Conservation (phyloP, 2,113 vertebrate genomes). For the Coptodon rendalli region DNA sequence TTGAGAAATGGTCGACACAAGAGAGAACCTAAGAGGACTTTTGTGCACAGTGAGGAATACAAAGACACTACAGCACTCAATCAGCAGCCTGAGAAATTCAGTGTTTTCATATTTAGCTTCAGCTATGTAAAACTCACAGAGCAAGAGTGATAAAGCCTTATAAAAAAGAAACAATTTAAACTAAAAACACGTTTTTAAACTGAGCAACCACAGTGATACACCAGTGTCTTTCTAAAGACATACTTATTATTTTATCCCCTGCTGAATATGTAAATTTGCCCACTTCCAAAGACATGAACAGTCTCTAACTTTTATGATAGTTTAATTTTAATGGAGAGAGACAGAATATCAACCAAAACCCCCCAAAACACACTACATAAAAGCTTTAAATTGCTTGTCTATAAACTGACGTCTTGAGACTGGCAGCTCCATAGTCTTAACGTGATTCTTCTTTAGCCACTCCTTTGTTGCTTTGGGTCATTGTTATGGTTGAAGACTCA, state of each 20-base stretch:
- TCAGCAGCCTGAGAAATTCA: not conserved
- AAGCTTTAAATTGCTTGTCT: not conserved
- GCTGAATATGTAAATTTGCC: not conserved
- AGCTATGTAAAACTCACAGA: not conserved
- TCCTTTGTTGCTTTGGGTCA: not conserved
- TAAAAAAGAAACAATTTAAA: not conserved
- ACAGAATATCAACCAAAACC: not conserved
- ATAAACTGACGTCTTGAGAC: not conserved
- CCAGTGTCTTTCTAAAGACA: not conserved
- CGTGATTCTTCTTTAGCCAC: rapidly evolving
- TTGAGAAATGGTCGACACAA: not conserved
- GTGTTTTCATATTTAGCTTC: not conserved
- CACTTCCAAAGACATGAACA: not conserved
- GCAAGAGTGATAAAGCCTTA: not conserved
- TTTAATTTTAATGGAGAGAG: not conserved
- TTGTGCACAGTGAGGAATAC: not conserved
- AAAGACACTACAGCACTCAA: not conserved
- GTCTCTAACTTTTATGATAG: not conserved
- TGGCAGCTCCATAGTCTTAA: not conserved
- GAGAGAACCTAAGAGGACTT: not conserved
- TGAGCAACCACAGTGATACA: not conserved
- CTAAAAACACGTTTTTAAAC: not conserved
- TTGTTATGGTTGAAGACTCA: not conserved
- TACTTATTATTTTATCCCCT: not conserved
- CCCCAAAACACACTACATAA: not conserved